A percentile compares a stretch with the other conserved stretches of the same genome.
phyloP scores from a whole-genome alignment of 2,888 invertebrate species.

The Drosophila quinaria region DNA sequence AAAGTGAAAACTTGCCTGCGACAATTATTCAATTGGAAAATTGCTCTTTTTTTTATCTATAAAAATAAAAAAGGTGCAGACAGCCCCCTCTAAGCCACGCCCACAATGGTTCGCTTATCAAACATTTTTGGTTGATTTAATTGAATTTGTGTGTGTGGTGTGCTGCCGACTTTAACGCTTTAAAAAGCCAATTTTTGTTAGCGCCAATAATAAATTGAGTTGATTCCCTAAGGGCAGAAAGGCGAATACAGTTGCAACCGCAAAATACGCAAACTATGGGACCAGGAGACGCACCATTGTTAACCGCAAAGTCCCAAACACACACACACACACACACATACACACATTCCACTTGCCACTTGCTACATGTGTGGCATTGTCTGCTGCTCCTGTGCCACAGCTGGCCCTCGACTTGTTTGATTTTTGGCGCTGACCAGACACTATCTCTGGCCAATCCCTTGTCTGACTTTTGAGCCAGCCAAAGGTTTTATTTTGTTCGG shows the following conservation, averaged over 20 bases:
- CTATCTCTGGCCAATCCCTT: slow-evolving; percentile 35
- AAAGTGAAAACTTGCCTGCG: slow-evolving; percentile 76
- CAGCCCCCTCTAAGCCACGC: slow-evolving; percentile 45
- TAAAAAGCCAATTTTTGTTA: slow-evolving; percentile 72
- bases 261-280: slow-evolving; percentile 69
- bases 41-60: slow-evolving; percentile 61
- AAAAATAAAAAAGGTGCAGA: slow-evolving; percentile 29
- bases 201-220: slow-evolving; percentile 80
- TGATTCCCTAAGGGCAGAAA: slow-evolving; percentile 64
- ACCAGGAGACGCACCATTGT: slow-evolving; percentile 66
- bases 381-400: slow-evolving; percentile 48
- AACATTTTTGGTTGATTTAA: slow-evolving; percentile 64
- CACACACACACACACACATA: slow-evolving; percentile 21
- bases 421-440: slow-evolving; percentile 65
- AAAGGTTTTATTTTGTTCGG: slow-evolving; percentile 35
- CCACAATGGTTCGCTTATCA: slow-evolving; percentile 33
- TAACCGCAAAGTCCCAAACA: slow-evolving; percentile 63
- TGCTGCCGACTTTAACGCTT: slow-evolving; percentile 55
- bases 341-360: slow-evolving; percentile 32
- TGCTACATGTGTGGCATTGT: slow-evolving; percentile 19
- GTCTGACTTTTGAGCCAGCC: slow-evolving; percentile 58
- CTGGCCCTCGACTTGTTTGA: slow-evolving; percentile 67
- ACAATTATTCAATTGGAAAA: slow-evolving; percentile 83
- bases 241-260: slow-evolving; percentile 66
- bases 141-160: slow-evolving; percentile 60